Evolutionary conservation across 2,113 vertebrate species (phyloP).

Genomic region (Numenius arquata): DNA sequence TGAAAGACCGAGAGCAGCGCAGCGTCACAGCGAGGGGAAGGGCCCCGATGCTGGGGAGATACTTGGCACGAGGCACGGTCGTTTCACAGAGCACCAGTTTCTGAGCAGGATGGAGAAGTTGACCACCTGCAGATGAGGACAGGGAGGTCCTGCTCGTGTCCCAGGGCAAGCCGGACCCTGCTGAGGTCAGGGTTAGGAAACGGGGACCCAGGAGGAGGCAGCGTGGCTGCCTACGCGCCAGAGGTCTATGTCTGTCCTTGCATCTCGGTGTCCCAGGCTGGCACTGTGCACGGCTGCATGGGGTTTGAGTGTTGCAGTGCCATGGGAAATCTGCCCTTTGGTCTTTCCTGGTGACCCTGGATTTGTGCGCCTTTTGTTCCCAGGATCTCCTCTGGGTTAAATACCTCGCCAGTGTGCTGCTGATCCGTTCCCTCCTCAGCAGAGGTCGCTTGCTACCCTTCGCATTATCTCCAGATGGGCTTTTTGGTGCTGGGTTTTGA

Average conservation of each 20-base stretch:
- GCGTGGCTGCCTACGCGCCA: fast-evolving
- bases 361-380: background rate
- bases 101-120: background rate
- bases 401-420: background rate
- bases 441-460: slow-evolving; percentile 62
- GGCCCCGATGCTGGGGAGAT: background rate
- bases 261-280: fast-evolving
- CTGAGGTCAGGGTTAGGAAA: background rate
- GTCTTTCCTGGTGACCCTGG: background rate
- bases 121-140: background rate
- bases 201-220: background rate
- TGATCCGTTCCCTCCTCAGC: slow-evolving; percentile 37
- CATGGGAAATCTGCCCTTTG: background rate
- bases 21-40: background rate
- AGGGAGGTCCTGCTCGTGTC: background rate
- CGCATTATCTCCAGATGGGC: background rate
- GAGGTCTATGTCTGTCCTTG: background rate
- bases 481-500: background rate
- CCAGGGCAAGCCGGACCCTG: background rate
- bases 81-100: background rate
- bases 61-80: background rate
- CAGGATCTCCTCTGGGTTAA: background rate
- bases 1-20: background rate
- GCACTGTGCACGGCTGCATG: fast-evolving
- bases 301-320: background rate